Percentiles rank a stretch among this genome's conserved stretches.
phyloP scores from a whole-genome alignment of 2,888 invertebrate genomes.

The Drosophila vallismaia region DNA sequence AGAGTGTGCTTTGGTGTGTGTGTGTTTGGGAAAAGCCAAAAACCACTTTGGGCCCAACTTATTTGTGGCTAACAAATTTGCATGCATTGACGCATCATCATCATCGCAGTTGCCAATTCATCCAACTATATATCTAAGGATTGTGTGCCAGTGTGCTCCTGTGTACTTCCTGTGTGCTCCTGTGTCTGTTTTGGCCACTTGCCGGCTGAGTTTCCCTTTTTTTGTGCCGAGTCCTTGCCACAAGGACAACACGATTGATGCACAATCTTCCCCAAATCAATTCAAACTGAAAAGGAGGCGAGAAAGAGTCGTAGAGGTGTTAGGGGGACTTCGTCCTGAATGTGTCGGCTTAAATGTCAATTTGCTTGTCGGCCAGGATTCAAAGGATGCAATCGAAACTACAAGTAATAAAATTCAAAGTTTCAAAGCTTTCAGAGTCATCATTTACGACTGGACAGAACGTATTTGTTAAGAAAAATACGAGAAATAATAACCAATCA shows the following conservation, averaged over 20 bases:
- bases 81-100: slow-evolving; percentile 70
- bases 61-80: slow-evolving; percentile 73
- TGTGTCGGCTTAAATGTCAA: slow-evolving; percentile 66
- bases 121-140: slow-evolving; percentile 14
- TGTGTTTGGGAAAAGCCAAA: slow-evolving; percentile 38
- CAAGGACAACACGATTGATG: slow-evolving; percentile 45
- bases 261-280: slow-evolving; percentile 54
- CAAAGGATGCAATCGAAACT: slow-evolving; percentile 19
- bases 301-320: not conserved
- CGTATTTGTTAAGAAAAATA: not conserved
- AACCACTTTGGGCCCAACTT: slow-evolving; percentile 73
- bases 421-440: slow-evolving; percentile 24
- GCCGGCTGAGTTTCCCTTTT: slow-evolving; percentile 25
- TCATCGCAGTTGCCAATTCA: slow-evolving; percentile 54
- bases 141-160: not conserved
- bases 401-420: slow-evolving; percentile 47
- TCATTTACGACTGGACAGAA: slow-evolving; percentile 8
- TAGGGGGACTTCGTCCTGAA: slow-evolving; percentile 32
- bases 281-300: slow-evolving; percentile 17
- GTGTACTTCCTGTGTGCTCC: not conserved
- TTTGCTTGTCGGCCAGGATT: slow-evolving; percentile 47
- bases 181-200: slow-evolving; percentile 49
- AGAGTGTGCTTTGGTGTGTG: slow-evolving; percentile 7
- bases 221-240: slow-evolving; percentile 8
- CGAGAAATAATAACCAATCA: not conserved